Evolutionary conservation across 2,113 vertebrate species (phyloP).

Genomic region (Chrysemys picta): DNA sequence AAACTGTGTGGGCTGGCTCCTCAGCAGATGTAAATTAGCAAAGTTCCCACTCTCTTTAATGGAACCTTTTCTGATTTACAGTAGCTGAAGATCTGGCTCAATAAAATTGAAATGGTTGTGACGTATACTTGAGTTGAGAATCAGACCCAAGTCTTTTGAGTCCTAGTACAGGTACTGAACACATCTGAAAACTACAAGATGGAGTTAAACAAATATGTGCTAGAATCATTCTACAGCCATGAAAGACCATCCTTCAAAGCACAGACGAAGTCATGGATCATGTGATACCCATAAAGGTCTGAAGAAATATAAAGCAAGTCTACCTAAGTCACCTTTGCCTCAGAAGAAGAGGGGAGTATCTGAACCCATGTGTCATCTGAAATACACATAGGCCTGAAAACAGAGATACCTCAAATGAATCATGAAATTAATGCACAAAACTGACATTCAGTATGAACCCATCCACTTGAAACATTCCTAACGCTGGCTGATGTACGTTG

Average conservation of each 20-base stretch:
- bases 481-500: not conserved
- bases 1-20: not conserved
- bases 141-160: not conserved
- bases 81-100: not conserved
- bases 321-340: rapidly evolving
- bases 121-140: not conserved
- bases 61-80: not conserved
- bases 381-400: not conserved
- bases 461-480: not conserved
- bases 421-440: not conserved
- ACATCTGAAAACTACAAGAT: not conserved
- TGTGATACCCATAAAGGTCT: rapidly evolving
- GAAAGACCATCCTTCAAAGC: not conserved
- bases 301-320: not conserved
- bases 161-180: not conserved
- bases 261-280: rapidly evolving
- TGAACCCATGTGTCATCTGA: not conserved
- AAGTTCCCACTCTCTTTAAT: not conserved
- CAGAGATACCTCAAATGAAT: not conserved
- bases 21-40: not conserved
- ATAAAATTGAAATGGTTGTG: not conserved
- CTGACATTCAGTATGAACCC: rapidly evolving
- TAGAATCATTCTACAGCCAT: not conserved
- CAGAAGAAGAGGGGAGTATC: not conserved
- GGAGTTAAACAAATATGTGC: not conserved